Percentiles rank a stretch among this genome's conserved stretches.
Conservation (phyloP, 1,140 invertebrate species). For the Orius laevigatus region DNA sequence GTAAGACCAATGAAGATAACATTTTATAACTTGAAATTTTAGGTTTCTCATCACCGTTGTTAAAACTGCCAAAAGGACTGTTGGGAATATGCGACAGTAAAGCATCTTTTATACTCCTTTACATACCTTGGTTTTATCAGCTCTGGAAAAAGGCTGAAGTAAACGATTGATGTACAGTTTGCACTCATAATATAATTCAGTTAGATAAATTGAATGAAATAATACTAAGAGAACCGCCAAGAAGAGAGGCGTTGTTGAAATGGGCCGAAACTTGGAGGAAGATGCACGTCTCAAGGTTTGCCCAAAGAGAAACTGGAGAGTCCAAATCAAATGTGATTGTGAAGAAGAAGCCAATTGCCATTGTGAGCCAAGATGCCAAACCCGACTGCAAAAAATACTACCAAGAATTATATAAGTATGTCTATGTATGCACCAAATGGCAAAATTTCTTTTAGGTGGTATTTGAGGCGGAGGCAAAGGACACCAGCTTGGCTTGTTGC, state of each 20-base stretch:
- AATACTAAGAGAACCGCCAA: slow-evolving; percentile 14
- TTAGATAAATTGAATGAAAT: slow-evolving; percentile 10
- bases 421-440: too few relatives aligned
- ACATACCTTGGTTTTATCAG: slow-evolving; percentile 15
- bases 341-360: slow-evolving; percentile 10
- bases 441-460: too few relatives aligned
- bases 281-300: slow-evolving; percentile 10
- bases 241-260: slow-evolving; percentile 13
- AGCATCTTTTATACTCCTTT: slow-evolving; percentile 39
- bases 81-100: slow-evolving; percentile 34
- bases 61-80: slow-evolving; percentile 17
- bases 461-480: too few relatives aligned
- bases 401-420: slow-evolving; percentile 14
- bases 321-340: slow-evolving; percentile 8
- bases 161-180: background rate
- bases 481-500: too few relatives aligned
- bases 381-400: slow-evolving; percentile 2
- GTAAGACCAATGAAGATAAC: slow-evolving; percentile 2
- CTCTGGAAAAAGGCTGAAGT: slow-evolving; percentile 14
- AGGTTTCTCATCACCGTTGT: slow-evolving; percentile 8
- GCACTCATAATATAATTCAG: slow-evolving; percentile 2
- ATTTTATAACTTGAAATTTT: slow-evolving; percentile 1
- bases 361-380: background rate
- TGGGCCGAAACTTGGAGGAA: slow-evolving; percentile 14
- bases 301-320: slow-evolving; percentile 7